Evolutionary conservation across 2,113 vertebrate species (phyloP).

Genomic region (Caranx melampygus): DNA sequence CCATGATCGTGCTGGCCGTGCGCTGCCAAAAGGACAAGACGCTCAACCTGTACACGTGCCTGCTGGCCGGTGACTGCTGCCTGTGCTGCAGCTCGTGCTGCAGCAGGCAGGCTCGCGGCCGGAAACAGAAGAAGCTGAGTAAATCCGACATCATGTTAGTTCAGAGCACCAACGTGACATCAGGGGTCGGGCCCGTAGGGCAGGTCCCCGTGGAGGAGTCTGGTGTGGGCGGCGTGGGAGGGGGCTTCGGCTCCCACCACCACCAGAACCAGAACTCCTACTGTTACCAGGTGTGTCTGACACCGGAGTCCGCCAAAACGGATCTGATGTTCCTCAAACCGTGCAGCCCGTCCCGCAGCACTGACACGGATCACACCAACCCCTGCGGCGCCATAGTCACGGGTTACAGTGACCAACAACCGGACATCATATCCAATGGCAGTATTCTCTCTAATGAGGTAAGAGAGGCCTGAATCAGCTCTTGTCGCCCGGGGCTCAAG

Average conservation of each 20-base stretch:
- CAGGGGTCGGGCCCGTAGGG: constrained; percentile 84
- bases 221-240: constrained; percentile 78
- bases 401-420: constrained; percentile 95
- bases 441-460: constrained; percentile 97
- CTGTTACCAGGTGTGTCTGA: constrained; percentile 99
- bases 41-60: constrained; percentile 93
- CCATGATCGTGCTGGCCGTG: constrained; percentile 97
- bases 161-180: constrained; percentile 89
- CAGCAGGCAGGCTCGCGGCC: constrained; percentile 87
- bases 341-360: constrained; percentile 93
- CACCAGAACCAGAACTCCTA: constrained; percentile 97
- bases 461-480: constrained; percentile 69
- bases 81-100: constrained; percentile 92
- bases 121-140: constrained; percentile 95
- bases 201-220: constrained; percentile 92
- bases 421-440: constrained; percentile 98
- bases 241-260: constrained; percentile 92
- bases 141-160: constrained; percentile 99
- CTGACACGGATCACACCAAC: constrained; percentile 91
- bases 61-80: constrained; percentile 93
- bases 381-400: constrained; percentile 95
- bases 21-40: constrained; percentile 99
- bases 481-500: background rate
- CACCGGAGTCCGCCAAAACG: constrained; percentile 97
- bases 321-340: constrained; percentile 99